Evolutionary conservation across 1,140 invertebrate species (phyloP).

Genomic region (Bombus soroeensis): DNA sequence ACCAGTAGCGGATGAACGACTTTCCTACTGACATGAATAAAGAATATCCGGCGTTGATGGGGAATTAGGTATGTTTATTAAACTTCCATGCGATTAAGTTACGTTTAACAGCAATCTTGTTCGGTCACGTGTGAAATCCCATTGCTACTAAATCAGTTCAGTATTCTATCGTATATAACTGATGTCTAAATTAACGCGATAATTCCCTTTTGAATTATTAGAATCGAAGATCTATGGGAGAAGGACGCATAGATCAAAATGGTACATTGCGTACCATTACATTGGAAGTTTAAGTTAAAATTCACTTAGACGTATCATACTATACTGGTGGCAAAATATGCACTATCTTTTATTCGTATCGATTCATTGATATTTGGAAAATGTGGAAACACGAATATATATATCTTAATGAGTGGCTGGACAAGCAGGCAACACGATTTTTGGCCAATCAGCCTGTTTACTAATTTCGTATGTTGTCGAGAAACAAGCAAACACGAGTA

Average conservation of each 20-base stretch:
- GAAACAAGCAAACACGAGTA: background rate
- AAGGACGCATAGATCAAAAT: no score
- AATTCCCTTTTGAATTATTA: background rate
- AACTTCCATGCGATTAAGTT: constrained; percentile 9
- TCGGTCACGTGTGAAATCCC: no score
- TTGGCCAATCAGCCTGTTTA: background rate
- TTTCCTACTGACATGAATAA: background rate
- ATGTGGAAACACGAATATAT: background rate
- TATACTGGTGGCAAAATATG: background rate
- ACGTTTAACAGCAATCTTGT: background rate
- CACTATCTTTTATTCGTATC: background rate
- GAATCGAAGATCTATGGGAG: no score
- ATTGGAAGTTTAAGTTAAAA: background rate
- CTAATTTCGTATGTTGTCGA: background rate
- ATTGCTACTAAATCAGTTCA: background rate
- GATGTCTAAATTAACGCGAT: background rate
- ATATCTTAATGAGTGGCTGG: no score
- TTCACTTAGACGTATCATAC: background rate
- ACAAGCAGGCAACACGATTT: background rate
- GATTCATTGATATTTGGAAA: background rate
- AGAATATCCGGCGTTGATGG: background rate
- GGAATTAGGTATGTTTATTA: constrained; percentile 2
- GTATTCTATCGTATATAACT: background rate
- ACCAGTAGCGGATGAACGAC: background rate
- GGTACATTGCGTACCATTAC: no score